phyloP scores from a whole-genome alignment of 2,113 vertebrate species.

The Ophiodon elongatus region DNA sequence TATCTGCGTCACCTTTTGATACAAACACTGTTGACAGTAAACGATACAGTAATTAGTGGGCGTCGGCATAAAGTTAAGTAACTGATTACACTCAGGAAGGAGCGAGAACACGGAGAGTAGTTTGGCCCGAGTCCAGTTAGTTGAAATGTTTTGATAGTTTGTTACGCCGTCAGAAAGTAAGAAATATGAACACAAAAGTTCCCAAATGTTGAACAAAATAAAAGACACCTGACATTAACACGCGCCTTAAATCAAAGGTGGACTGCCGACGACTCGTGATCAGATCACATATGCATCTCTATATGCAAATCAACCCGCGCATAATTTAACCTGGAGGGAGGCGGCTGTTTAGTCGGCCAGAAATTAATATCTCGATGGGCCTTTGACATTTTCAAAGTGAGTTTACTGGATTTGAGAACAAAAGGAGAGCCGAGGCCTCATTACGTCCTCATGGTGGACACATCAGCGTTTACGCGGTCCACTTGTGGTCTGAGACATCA shows the following conservation, averaged over 20 bases:
- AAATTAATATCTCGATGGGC: too few relatives aligned
- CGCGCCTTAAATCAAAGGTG: too few relatives aligned
- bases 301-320: too few relatives aligned
- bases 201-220: neutral
- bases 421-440: too few relatives aligned
- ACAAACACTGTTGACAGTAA: neutral
- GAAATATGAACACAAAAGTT: neutral
- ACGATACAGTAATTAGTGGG: neutral
- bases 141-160: neutral
- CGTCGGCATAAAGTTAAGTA: neutral
- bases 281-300: too few relatives aligned
- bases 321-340: too few relatives aligned
- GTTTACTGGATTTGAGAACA: too few relatives aligned
- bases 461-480: neutral
- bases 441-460: too few relatives aligned
- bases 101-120: neutral
- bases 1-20: conserved; percentile 17
- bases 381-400: too few relatives aligned
- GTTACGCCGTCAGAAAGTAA: neutral
- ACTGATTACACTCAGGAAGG: neutral
- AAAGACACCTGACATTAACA: too few relatives aligned
- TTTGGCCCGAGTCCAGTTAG: neutral
- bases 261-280: too few relatives aligned
- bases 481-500: neutral
- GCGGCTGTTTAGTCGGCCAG: too few relatives aligned